These are phyloP conservation scores for Drosophila arawakana DNA, from an alignment of 1,140 invertebrate species.

Conservation along the genomic window DNA sequence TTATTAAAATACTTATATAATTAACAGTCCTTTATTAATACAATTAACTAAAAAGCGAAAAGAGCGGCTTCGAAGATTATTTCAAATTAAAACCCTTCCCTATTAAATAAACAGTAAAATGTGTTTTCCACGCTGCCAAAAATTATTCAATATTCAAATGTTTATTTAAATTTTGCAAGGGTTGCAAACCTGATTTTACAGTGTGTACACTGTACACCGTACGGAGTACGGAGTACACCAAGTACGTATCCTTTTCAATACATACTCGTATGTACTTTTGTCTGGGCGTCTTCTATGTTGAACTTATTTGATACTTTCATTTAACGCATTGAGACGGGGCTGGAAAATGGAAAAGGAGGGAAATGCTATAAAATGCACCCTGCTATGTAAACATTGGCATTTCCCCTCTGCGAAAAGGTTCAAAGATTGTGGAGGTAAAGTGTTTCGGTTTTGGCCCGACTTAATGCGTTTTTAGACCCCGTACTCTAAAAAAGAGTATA, in stretches of 20 bases:
- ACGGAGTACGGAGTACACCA: neutral
- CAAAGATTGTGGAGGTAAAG: constrained; percentile 62
- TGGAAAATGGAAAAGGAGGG: constrained; percentile 34
- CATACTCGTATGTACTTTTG: constrained; percentile 31
- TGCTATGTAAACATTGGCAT: constrained; percentile 71
- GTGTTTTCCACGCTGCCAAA: too few species aligned
- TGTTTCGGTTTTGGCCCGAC: constrained; percentile 59
- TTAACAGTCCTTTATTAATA: too few species aligned
- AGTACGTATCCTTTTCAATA: constrained; percentile 22
- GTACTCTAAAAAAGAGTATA: too few species aligned
- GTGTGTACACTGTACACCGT: neutral
- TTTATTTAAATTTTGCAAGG: constrained; percentile 55
- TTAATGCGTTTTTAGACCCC: constrained; percentile 79
- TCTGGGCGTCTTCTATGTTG: constrained; percentile 24
- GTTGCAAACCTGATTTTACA: constrained; percentile 29
- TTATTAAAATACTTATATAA: too few species aligned
- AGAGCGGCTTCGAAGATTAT: too few species aligned
- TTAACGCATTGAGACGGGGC: constrained; percentile 11
- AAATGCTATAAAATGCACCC: constrained; percentile 70
- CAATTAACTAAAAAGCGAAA: too few species aligned
- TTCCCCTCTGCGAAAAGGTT: constrained; percentile 65
- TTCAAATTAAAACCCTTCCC: too few species aligned
- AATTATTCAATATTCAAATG: constrained; percentile 20
- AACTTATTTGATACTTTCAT: constrained; percentile 31
- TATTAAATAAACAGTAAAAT: too few species aligned